These are phyloP conservation scores for Probosciger aterrimus DNA, from an alignment of 2,113 vertebrate genomes.

Conservation along the genomic window DNA sequence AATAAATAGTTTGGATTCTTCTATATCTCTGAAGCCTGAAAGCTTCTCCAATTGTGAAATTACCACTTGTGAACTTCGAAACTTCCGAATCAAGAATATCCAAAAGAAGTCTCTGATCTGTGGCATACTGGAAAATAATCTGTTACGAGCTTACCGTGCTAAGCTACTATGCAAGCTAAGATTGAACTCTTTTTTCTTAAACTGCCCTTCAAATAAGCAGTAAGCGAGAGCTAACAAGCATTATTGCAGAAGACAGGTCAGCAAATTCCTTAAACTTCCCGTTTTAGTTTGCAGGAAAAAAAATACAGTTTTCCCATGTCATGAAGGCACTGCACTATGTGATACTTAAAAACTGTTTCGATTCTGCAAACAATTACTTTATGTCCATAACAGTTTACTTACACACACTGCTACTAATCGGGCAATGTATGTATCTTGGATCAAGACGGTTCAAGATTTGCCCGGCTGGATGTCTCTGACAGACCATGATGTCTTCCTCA, in stretches of 20 bases:
- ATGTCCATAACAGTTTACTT: background rate
- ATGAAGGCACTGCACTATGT: background rate
- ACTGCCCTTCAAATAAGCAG: background rate
- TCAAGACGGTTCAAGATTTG: background rate
- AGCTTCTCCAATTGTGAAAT: background rate
- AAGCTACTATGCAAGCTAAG: background rate
- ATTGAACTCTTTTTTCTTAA: background rate
- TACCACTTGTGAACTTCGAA: background rate
- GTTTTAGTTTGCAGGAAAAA: background rate
- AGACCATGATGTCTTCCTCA: background rate
- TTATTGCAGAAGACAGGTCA: background rate
- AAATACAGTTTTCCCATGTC: background rate
- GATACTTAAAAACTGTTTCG: background rate
- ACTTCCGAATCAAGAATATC: background rate
- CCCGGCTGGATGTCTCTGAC: background rate
- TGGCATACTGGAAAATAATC: background rate
- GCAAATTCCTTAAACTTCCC: background rate
- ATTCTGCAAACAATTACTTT: background rate
- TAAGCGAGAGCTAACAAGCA: background rate
- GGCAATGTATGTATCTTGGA: background rate
- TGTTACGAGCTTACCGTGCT: background rate
- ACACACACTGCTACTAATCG: background rate
- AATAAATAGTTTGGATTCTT: background rate
- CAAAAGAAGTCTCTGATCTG: background rate
- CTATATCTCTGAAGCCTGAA: background rate